phyloP scores from a whole-genome alignment of 2,797 vertebrate genomes.

The Pampus argenteus region DNA sequence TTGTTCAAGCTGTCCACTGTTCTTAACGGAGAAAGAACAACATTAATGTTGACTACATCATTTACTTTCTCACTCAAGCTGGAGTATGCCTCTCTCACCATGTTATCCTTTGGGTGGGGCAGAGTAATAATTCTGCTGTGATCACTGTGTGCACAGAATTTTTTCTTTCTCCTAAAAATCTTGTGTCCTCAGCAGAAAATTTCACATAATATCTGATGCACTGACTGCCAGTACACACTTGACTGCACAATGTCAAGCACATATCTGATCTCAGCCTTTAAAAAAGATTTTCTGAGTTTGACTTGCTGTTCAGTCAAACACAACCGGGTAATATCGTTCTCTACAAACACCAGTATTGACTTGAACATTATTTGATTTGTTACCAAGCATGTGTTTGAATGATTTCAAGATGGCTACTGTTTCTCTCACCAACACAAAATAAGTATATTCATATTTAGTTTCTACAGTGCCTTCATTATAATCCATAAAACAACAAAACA shows the following conservation, averaged over 20 bases:
- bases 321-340: conserved; percentile 15
- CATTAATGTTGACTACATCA: neutral
- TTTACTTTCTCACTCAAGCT: conserved; percentile 8
- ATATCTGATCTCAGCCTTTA: conserved; percentile 15
- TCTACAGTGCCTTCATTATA: neutral
- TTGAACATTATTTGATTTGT: conserved; percentile 28
- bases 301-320: conserved; percentile 2
- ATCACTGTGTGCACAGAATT: neutral
- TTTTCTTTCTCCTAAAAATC: conserved; percentile 15
- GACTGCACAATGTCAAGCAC: conserved; percentile 4
- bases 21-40: neutral
- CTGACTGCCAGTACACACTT: neutral
- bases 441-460: neutral
- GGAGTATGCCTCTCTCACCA: neutral
- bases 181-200: conserved; percentile 2
- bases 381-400: conserved; percentile 6
- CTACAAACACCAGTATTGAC: conserved; percentile 27
- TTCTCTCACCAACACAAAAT: neutral
- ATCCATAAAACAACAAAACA: neutral
- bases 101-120: conserved; percentile 11
- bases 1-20: neutral
- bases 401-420: neutral
- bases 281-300: conserved; percentile 12
- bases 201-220: conserved; percentile 6
- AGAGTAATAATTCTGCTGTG: neutral